Conservation (phyloP, 2,888 invertebrate genomes). For the Hecatera dysodea region DNA sequence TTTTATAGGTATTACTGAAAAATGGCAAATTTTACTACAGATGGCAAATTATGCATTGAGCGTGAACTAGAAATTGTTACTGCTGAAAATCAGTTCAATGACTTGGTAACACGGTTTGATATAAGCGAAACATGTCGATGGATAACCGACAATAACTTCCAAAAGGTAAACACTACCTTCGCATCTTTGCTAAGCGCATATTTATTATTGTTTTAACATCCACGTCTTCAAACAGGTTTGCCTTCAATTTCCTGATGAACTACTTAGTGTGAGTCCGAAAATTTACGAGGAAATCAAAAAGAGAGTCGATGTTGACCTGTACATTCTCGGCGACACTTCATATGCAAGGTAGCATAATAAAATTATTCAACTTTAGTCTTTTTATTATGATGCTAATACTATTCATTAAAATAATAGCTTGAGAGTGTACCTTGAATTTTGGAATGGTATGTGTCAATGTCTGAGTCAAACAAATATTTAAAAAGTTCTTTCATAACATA, state of each 20-base stretch:
- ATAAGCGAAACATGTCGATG: conserved; percentile 92
- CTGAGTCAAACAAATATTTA: not conserved
- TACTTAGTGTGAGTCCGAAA: conserved; percentile 93
- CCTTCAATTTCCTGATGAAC: conserved; percentile 97
- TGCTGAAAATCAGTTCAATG: conserved; percentile 68
- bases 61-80: conserved; percentile 80
- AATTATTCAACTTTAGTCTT: not conserved
- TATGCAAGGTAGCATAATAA: conserved; percentile 94
- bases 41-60: conserved; percentile 89
- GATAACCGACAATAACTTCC: conserved; percentile 92
- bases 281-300: conserved; percentile 91
- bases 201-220: conserved; percentile 5
- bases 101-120: conserved; percentile 90
- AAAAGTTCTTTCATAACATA: not conserved
- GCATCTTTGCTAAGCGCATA: not conserved
- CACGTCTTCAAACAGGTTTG: conserved; percentile 92
- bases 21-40: conserved; percentile 89
- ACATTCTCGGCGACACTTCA: conserved; percentile 97
- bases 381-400: not conserved
- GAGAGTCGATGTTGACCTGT: conserved; percentile 90
- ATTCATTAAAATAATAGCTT: not conserved
- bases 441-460: not conserved
- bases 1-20: conserved; percentile 3
- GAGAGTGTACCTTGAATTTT: not conserved
- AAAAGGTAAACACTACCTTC: conserved; percentile 89